These are phyloP conservation scores for Elmis aenea DNA, from an alignment of 2,888 invertebrate species.

Conservation along the genomic window DNA sequence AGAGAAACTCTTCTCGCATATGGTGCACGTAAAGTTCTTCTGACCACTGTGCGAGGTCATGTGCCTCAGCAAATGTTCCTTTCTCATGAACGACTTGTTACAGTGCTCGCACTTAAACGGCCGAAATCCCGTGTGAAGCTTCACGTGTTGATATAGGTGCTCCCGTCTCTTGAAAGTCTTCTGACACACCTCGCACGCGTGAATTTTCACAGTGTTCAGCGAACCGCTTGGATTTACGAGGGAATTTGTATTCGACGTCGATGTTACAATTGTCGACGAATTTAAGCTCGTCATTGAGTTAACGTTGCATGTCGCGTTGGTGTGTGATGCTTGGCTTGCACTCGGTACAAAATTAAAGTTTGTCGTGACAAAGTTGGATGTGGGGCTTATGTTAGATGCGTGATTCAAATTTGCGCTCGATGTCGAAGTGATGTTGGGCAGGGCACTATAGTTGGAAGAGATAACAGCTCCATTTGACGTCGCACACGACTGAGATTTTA, in stretches of 20 bases:
- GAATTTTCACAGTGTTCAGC: constrained; percentile 18
- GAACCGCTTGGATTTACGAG: neutral
- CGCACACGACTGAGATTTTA: too few species aligned
- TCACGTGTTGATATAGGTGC: constrained; percentile 63
- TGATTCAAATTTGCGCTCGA: too few species aligned
- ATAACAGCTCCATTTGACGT: too few species aligned
- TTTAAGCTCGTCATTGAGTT: too few species aligned
- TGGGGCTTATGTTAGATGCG: too few species aligned
- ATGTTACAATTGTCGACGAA: too few species aligned
- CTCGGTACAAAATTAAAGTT: too few species aligned
- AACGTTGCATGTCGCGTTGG: neutral
- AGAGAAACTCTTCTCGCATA: constrained; percentile 51
- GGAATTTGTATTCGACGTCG: too few species aligned
- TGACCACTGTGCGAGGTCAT: constrained; percentile 63
- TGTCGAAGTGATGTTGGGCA: too few species aligned
- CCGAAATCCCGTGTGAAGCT: constrained; percentile 61
- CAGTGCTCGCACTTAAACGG: constrained; percentile 64
- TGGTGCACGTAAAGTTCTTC: constrained; percentile 60
- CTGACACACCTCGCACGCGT: constrained; percentile 55
- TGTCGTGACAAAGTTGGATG: too few species aligned
- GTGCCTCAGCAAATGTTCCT: constrained; percentile 64
- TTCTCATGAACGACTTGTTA: constrained; percentile 62
- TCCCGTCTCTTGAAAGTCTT: constrained; percentile 65
- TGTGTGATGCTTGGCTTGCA: neutral
- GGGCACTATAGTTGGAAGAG: too few species aligned